A percentile compares a stretch with the other conserved stretches of the same genome.
These are phyloP conservation scores for Ormia ochracea DNA, from an alignment of 2,888 invertebrate genomes.

Conservation along the genomic window DNA sequence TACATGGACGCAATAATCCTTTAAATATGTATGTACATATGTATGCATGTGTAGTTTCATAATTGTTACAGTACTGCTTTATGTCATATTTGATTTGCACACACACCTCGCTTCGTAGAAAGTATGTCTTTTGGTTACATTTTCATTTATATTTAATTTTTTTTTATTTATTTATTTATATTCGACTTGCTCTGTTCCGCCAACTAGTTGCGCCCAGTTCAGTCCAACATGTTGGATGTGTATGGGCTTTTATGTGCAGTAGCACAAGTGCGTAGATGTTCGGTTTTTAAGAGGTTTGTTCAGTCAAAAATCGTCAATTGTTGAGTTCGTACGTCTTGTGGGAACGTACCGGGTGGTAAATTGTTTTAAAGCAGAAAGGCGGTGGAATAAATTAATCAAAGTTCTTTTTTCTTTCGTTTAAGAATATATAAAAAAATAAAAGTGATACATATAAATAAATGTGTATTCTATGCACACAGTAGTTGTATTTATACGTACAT, in stretches of 20 bases:
- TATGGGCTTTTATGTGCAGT: conserved; percentile 40
- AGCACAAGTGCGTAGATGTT: conserved; percentile 60
- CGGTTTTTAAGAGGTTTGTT: conserved; percentile 51
- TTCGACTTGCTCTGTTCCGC: conserved; percentile 31
- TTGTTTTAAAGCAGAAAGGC: conserved; percentile 46
- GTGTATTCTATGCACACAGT: conserved; percentile 50
- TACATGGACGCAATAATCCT: no score
- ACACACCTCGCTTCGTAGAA: neutral
- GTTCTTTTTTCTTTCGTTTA: conserved; percentile 46
- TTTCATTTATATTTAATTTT: conserved; percentile 6
- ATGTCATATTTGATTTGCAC: neutral
- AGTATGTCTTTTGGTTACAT: conserved; percentile 1
- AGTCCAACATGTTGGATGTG: conserved; percentile 51
- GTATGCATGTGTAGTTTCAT: no score
- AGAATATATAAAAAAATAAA: conserved; percentile 55
- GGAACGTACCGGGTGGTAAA: conserved; percentile 61
- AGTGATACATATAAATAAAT: conserved; percentile 61
- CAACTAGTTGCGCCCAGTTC: conserved; percentile 21
- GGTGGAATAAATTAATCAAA: conserved; percentile 60
- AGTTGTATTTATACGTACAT: conserved; percentile 18
- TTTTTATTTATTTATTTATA: neutral
- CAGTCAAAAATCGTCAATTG: conserved; percentile 66
- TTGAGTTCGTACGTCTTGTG: conserved; percentile 65
- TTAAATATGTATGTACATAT: no score
- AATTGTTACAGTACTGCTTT: no score